phyloP scores from a whole-genome alignment of 2,797 vertebrate genomes.

The Gastrophryne carolinensis region DNA sequence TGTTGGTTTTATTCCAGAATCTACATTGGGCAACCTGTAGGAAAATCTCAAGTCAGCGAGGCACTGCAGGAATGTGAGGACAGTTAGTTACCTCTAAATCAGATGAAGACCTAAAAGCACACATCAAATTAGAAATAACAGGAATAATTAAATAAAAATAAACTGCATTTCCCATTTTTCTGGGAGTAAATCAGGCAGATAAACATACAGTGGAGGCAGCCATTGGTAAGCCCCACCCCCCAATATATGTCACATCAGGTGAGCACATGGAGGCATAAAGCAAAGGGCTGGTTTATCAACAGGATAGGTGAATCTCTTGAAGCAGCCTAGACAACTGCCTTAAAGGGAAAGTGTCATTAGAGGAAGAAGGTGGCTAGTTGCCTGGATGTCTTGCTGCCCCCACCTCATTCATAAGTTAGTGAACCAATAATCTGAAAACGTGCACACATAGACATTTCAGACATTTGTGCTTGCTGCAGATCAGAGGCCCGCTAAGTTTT shows the following conservation, averaged over 20 bases:
- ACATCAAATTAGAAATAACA: conserved; percentile 4
- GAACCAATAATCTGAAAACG: no score
- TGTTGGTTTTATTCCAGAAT: not conserved
- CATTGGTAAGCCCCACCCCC: not conserved
- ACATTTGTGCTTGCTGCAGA: no score
- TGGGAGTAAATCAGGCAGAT: not conserved
- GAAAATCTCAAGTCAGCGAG: not conserved
- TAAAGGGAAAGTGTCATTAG: no score
- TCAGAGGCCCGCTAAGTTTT: no score
- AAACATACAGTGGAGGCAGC: not conserved
- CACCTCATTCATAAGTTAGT: no score
- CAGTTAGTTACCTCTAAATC: not conserved
- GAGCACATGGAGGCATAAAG: not conserved
- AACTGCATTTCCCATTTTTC: not conserved
- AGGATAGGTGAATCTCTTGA: no score
- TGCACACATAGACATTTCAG: no score
- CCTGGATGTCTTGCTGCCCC: no score
- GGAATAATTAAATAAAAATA: not conserved
- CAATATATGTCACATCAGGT: not conserved
- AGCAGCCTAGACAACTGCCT: no score
- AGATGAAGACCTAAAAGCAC: not conserved
- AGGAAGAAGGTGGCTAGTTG: no score
- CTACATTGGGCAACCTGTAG: not conserved
- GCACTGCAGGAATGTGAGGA: not conserved
- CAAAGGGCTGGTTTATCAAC: no score